These are phyloP conservation scores for Tokudaia muenninki DNA, from an alignment of 2,797 vertebrate genomes.

Conservation along the genomic window DNA sequence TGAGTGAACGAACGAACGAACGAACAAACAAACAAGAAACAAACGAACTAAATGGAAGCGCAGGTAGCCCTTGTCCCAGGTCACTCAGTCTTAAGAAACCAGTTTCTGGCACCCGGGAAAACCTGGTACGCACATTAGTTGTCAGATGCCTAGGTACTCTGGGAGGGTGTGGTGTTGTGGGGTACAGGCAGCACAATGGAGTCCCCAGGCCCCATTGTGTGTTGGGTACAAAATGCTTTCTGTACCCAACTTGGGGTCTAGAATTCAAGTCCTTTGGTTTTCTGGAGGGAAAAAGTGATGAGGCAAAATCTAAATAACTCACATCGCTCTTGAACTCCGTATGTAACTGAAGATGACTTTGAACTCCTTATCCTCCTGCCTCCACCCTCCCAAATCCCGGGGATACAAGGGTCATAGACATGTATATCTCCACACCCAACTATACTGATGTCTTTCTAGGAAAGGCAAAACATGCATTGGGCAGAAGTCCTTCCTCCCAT, in stretches of 20 bases:
- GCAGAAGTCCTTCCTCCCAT: not conserved
- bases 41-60: not conserved
- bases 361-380: not conserved
- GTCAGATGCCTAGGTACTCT: not conserved
- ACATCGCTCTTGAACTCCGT: not conserved
- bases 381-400: not conserved
- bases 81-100: not conserved
- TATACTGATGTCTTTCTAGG: not conserved
- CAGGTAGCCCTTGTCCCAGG: not conserved
- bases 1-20: not conserved
- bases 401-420: not conserved
- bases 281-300: not conserved
- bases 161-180: too few species aligned
- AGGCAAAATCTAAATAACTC: not conserved
- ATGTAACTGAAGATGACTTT: not conserved
- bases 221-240: not conserved
- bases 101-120: not conserved
- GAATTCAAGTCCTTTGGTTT: not conserved
- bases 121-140: not conserved
- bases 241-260: not conserved
- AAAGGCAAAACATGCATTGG: not conserved
- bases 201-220: not conserved
- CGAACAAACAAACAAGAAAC: not conserved
- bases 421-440: not conserved
- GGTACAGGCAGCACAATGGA: accelerated